phyloP scores from a whole-genome alignment of 1,140 invertebrate species.

The Eciton burchellii region DNA sequence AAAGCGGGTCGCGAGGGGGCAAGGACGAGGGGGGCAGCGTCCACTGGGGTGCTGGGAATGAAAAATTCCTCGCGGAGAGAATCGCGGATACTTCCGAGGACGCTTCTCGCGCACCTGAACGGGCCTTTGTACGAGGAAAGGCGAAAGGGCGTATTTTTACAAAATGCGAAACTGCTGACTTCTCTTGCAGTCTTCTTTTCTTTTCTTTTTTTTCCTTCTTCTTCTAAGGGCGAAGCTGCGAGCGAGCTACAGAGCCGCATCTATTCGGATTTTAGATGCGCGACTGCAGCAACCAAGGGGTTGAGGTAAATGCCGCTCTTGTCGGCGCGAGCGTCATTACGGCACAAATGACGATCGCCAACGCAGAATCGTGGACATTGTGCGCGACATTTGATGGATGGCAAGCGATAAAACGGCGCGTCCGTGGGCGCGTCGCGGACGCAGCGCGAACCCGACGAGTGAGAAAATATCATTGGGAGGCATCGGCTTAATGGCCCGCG shows the following conservation, averaged over 20 bases:
- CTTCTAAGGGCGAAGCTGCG: not conserved
- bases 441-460: conserved; percentile 79
- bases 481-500: conserved; percentile 82
- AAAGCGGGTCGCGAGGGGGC: too few relatives aligned
- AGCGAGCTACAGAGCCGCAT: not conserved
- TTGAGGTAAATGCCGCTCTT: not conserved
- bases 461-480: conserved; percentile 84
- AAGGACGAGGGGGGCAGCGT: too few relatives aligned
- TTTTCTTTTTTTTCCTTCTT: too few relatives aligned
- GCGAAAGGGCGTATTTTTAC: too few relatives aligned
- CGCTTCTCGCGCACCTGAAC: too few relatives aligned
- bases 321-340: conserved; percentile 35
- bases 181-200: too few relatives aligned
- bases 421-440: conserved; percentile 82
- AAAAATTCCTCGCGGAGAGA: too few relatives aligned
- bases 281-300: too few relatives aligned
- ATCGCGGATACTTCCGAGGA: too few relatives aligned
- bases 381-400: conserved; percentile 79
- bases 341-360: conserved; percentile 46
- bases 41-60: too few relatives aligned
- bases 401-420: conserved; percentile 72
- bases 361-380: conserved; percentile 52
- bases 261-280: not conserved
- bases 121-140: too few relatives aligned
- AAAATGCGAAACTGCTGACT: too few relatives aligned